Evolutionary conservation across 2,113 vertebrate genomes (phyloP), one percentile per base, ranked within the genome.

Genomic region (Irena cyanogastra): DNA sequence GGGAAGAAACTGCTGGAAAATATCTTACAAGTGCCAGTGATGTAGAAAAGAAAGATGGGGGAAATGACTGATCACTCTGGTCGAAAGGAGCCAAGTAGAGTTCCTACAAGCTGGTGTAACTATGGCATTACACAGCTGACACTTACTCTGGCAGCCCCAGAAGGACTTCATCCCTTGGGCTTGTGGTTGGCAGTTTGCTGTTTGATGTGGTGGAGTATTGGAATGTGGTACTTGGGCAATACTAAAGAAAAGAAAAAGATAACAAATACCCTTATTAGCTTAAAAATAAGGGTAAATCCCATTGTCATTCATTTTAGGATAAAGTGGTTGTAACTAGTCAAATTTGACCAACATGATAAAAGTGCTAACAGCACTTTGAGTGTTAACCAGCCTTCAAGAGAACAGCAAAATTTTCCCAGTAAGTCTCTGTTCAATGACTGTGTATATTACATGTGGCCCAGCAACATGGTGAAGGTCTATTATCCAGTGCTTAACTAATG

Each of bases 401-500:
- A 59, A 18, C 26, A 53, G 47, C 19, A 83, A 35, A 42, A 71
- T 54, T 81, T 83, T 79, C 49, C 31, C 30, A 80, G 26, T 28
- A 77, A 76, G 16, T 63, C 17, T 86, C 33, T 57, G 31, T 60
- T 93, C 88, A 45, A 2, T 45, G 63, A 27, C 45, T 87, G 21
- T 69, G 68, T 93, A 56, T 52, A 63, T 69, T 75, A 60, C 21
- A 13, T 60, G 72, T n/a, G 49, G 60, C 39, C 37, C 11, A 59
- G 59, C 60, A 84, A 59, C 44, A 23, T 31, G 30, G 77, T 75
- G 33, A 92, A 41, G 18, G 15, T 87, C 66, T 88, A 90, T 87
- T 97, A 96, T 89, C 68, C 42, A 82, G 39, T 78, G 88, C 87
- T 95, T 97, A 94, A 92, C 91, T 94, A 96, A 95, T 87, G 91